Evolutionary conservation across 1,140 invertebrate species (phyloP).

Genomic region (Coenobita brevimanus): DNA sequence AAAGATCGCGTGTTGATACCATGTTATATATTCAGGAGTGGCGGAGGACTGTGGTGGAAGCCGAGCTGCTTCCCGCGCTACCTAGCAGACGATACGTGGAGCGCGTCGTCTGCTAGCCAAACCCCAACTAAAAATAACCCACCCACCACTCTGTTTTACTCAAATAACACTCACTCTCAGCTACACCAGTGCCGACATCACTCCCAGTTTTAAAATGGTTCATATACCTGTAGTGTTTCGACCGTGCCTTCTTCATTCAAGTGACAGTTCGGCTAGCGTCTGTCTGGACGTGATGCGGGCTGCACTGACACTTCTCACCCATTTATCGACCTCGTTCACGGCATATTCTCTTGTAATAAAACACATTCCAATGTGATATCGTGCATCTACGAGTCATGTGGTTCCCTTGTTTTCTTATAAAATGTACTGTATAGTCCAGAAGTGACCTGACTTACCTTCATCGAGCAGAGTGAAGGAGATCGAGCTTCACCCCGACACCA

Average conservation of each 20-base stretch:
- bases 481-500: constrained; percentile 36
- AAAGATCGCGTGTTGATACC: not conserved
- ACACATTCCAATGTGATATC: constrained; percentile 1
- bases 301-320: constrained; percentile 45
- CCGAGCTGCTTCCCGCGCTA: constrained; percentile 43
- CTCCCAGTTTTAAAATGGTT: not conserved
- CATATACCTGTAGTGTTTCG: not conserved
- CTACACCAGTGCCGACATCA: constrained; percentile 6
- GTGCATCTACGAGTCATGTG: not conserved
- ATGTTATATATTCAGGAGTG: not conserved
- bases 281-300: constrained; percentile 33
- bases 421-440: not conserved
- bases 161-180: constrained; percentile 38
- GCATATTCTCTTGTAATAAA: constrained; percentile 9
- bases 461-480: constrained; percentile 44
- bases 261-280: not conserved
- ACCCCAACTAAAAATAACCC: constrained; percentile 53
- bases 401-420: not conserved
- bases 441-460: constrained; percentile 38
- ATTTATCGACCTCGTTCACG: constrained; percentile 52
- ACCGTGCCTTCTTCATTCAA: not conserved
- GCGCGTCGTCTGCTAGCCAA: constrained; percentile 56
- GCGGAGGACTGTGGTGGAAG: not conserved
- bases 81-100: constrained; percentile 53
- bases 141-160: constrained; percentile 55